Evolutionary conservation across 2,888 invertebrate species (phyloP).

Genomic region (Lissocephala sabroskyi): DNA sequence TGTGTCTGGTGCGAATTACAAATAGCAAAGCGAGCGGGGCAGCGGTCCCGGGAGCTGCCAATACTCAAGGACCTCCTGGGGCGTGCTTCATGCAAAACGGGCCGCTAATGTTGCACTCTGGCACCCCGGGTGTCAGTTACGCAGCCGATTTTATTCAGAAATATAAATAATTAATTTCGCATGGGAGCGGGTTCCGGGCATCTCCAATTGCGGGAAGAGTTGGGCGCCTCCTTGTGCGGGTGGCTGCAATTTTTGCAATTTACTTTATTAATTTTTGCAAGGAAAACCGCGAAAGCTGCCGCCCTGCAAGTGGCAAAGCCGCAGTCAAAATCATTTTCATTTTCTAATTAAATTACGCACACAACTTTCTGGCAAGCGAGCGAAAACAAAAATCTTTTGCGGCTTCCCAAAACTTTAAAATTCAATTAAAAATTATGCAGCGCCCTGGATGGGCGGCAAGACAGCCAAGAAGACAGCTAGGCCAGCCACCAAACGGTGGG

Average conservation of each 20-base stretch:
- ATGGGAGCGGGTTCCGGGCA: too few species aligned
- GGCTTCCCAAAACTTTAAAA: conserved; percentile 60
- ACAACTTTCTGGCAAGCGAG: conserved; percentile 36
- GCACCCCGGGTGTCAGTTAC: conserved; percentile 1
- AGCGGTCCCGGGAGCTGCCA: too few species aligned
- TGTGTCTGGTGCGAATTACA: conserved; percentile 71
- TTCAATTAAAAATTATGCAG: conserved; percentile 65
- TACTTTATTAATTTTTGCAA: conserved; percentile 42
- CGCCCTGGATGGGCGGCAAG: too few species aligned
- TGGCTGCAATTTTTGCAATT: conserved; percentile 27
- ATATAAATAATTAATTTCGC: too few species aligned
- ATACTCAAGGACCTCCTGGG: conserved; percentile 21
- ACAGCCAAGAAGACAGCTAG: conserved; percentile 9
- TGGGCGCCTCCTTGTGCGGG: too few species aligned
- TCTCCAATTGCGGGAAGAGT: too few species aligned
- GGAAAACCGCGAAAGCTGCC: conserved; percentile 36
- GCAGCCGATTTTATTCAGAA: too few species aligned
- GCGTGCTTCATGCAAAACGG: conserved; percentile 49
- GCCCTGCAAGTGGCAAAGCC: conserved; percentile 41
- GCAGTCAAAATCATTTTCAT: conserved; percentile 63
- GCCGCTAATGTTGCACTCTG: conserved; percentile 45
- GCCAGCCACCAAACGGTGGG: conserved; percentile 22
- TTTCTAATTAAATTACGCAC: conserved; percentile 57
- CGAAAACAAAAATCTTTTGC: conserved; percentile 55
- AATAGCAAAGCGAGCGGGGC: too few species aligned